phyloP scores from a whole-genome alignment of 1,140 invertebrate species.

The Cherax destructor region DNA sequence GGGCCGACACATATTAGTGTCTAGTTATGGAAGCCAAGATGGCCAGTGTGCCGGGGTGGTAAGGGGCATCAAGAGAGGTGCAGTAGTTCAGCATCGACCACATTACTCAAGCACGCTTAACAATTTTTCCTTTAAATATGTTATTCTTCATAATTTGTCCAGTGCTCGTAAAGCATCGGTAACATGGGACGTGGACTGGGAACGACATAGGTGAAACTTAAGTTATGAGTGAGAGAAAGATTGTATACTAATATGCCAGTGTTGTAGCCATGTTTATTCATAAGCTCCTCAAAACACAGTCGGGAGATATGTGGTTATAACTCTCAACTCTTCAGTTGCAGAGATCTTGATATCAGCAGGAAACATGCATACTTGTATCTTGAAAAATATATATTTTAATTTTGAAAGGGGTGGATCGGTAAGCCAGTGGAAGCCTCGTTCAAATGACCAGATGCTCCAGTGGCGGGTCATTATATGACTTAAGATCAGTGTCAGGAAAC shows the following conservation, averaged over 20 bases:
- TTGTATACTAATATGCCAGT: background rate
- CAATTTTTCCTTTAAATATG: background rate
- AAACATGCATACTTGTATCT: background rate
- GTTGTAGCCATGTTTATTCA: background rate
- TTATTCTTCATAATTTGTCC: background rate
- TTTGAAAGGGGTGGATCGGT: too few species aligned
- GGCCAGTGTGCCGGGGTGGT: background rate
- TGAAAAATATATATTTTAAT: too few species aligned
- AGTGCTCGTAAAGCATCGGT: background rate
- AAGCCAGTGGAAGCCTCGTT: too few species aligned
- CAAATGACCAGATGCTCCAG: too few species aligned
- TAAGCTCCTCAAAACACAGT: background rate
- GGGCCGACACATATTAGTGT: conserved; percentile 57
- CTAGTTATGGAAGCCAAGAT: conserved; percentile 42
- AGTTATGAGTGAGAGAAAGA: background rate
- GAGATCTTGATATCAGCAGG: background rate
- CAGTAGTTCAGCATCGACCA: conserved; percentile 26
- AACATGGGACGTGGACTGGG: background rate
- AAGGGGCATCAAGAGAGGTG: background rate
- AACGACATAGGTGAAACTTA: background rate
- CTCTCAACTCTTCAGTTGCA: background rate
- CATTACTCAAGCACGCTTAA: conserved; percentile 25
- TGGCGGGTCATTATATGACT: too few species aligned
- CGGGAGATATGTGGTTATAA: background rate
- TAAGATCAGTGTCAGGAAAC: too few species aligned